Base-by-base conservation (phyloP, 2,113 vertebrate species). In the Hydropotes inermis region DNA sequence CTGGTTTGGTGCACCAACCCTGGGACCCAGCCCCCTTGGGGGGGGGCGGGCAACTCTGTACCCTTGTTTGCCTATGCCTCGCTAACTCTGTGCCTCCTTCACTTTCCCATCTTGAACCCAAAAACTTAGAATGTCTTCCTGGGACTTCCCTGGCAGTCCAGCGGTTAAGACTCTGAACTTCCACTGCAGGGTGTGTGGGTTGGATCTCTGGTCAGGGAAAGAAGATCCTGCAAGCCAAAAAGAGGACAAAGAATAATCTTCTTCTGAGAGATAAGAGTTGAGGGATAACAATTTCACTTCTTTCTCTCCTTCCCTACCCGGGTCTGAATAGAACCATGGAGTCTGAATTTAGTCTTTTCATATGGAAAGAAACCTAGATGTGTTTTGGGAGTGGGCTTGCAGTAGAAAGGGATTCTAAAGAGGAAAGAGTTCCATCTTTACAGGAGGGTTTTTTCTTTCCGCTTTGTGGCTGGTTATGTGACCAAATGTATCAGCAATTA, bases 291-390 rank as follows among this genome's bases (percentile, higher is more conserved):
- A 47, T 33, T 47, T 33, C 39, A 58, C 70, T 64, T 50, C 89
- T 84, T 67, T 17, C 61, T n/a, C 23, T 47, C 61, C 58, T 89
- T 23, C 60, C 43, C 16, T 90, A 27, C 76, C 60, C 0, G 2
- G 67, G n/a, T 82, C 70, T 91, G 19, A n/a, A 16, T 30, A 64
- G 23, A 21, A 54, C 6, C 25, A 19, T 25, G 10, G 33, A n/a
- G 30, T 61, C n/a, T 60, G 74, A 92, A 78, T 94, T 55, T 89
- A 36, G 16, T 92, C 74, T 96, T n/a, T 78, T 85, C 36, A 1
- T 14, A 30, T 47, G 30, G 45, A 39, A 95, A 81, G 52, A 57
- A 78, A 47, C 47, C 60, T 25, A 70, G 52, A 28, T 54, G 33
- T 87, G 43, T 39, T 97, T 91, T 6, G 25, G 33, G 57, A 58